A percentile compares a stretch with the other conserved stretches of the same genome.
These are phyloP conservation scores for Palloptera scutellata DNA, from an alignment of 2,888 invertebrate genomes.

Conservation along the genomic window DNA sequence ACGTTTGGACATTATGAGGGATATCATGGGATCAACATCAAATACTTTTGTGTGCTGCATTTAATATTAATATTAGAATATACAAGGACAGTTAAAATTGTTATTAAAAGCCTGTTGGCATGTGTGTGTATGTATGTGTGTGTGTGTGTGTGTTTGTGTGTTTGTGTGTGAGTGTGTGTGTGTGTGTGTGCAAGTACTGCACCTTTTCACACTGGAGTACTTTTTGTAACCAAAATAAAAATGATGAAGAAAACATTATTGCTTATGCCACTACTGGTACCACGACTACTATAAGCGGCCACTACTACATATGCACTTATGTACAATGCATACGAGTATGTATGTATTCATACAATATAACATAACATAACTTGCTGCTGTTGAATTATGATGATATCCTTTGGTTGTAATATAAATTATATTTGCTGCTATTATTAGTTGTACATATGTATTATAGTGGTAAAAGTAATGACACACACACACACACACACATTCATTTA, in stretches of 20 bases:
- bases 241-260: no score
- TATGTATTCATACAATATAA: not conserved
- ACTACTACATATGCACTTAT: no score
- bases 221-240: no score
- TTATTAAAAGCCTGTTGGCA: constrained; percentile 60
- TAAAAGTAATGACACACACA: no score
- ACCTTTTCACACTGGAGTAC: no score
- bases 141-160: constrained; percentile 41
- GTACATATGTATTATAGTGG: not conserved
- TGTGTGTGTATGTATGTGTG: not conserved
- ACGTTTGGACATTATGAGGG: no score
- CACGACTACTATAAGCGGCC: not conserved
- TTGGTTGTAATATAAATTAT: constrained; percentile 14
- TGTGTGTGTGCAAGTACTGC: not conserved
- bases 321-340: not conserved
- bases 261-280: not conserved
- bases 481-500: no score
- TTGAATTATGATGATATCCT: constrained; percentile 16
- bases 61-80: no score
- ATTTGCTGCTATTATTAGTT: constrained; percentile 4
- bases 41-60: no score
- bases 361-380: not conserved
- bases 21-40: no score
- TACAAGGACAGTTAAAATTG: constrained; percentile 48
- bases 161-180: constrained; percentile 42